Base-by-base conservation (phyloP, 92 coral and sea anemone species). In the Palythoa caribaeorum region DNA sequence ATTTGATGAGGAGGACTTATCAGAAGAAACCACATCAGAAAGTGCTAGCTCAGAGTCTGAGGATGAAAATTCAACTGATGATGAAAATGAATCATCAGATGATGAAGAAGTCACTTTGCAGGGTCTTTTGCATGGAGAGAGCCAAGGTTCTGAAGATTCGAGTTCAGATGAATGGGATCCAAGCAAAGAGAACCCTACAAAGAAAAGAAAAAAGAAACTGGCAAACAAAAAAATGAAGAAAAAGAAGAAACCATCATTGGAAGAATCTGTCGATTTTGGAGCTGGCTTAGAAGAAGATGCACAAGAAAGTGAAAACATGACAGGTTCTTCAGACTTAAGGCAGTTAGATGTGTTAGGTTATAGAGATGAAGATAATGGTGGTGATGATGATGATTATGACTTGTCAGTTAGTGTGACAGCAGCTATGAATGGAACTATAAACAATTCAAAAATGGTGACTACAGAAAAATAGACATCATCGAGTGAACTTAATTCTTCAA, bases 131-230 rank as follows among this genome's bases (percentile, higher is more conserved):
- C 90, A 84, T 71, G 88, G 89, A 17, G 91, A 73, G 6, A 89
- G 80, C 57, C 93, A 96, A 38, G 89, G 83, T 16, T 92, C 79
- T 10, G 94, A 90, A 38, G 94, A 92, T 16, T 92, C 78, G 39
- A 87, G 92, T 77, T 90, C 88, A 20, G 98, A 90, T 81, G 98
- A 96, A 36, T 97, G 99, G 99, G 94, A 94, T 66, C 99, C 99
- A 3, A 76, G 93, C 11, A 91, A 85, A 74, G 95, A 91, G n/a
- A 97, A 97, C 74, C 96, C 95, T 10, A 81, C 90, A 51, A 88
- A 88, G 57, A 91, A 92, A 65, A 87, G 78, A 78, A 92, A 93
- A 91, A 36, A 70, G 11, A 88, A 87, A 76, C 88, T 86, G 75
- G 80, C 84, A 84, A 84, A 78, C 44, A 88, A 88, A 36, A 76